These are phyloP conservation scores for Pleuronectes platessa DNA, from an alignment of 2,113 vertebrate species.

Conservation along the genomic window DNA sequence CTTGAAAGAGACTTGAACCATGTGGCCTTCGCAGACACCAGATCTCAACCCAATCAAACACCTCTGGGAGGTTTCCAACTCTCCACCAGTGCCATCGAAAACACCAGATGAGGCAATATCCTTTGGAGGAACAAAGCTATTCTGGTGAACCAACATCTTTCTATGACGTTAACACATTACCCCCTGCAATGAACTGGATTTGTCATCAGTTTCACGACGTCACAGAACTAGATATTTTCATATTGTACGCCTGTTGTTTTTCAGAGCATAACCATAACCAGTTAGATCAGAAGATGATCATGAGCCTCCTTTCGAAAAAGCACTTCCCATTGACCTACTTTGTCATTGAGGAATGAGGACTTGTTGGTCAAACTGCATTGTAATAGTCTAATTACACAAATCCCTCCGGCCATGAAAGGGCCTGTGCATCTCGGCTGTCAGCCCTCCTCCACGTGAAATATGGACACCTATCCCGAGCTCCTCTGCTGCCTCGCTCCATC, in stretches of 20 bases:
- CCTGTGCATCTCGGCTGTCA: slow-evolving; percentile 43
- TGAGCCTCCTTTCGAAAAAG: not conserved
- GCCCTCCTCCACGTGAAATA: slow-evolving; percentile 56
- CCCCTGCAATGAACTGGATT: no score
- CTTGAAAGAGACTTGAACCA: not conserved
- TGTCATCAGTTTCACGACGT: no score
- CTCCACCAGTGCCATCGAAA: not conserved
- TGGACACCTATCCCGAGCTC: slow-evolving; percentile 57
- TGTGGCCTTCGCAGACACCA: not conserved
- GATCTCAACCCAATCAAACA: not conserved
- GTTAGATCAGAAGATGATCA: not conserved
- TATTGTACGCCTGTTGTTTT: not conserved
- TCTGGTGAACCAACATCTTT: not conserved
- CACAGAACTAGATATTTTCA: no score
- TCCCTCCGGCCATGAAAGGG: slow-evolving; percentile 4
- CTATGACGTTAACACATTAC: not conserved
- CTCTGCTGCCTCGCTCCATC: slow-evolving; percentile 47
- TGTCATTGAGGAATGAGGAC: slow-evolving; percentile 11
- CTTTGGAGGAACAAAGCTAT: not conserved
- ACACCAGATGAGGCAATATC: not conserved
- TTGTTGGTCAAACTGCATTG: slow-evolving; percentile 21
- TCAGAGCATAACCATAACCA: not conserved
- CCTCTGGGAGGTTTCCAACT: not conserved
- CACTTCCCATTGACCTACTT: slow-evolving; percentile 1
- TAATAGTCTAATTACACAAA: slow-evolving; percentile 45